A percentile compares a stretch with the other conserved stretches of the same genome.
Evolutionary conservation across 1,140 invertebrate genomes (phyloP).

Genomic region (Drosophila pectinifera): DNA sequence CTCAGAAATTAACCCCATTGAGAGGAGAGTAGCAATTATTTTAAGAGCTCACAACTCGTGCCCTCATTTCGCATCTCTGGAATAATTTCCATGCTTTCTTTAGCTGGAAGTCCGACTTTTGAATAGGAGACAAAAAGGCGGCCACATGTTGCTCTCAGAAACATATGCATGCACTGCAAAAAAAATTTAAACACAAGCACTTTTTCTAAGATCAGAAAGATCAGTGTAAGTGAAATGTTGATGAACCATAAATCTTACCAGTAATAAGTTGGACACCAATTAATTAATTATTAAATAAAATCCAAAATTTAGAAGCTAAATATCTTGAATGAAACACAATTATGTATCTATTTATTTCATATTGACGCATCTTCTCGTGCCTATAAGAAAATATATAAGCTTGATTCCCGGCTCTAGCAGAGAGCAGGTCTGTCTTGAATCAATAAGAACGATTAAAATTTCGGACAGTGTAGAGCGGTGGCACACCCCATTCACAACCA

Average conservation of each 20-base stretch:
- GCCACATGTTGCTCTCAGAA: slow-evolving; percentile 39
- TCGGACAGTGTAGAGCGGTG: slow-evolving; percentile 12
- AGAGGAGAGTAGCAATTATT: slow-evolving; percentile 11
- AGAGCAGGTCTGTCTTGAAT: background rate
- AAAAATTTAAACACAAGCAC: too few species aligned
- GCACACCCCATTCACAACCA: slow-evolving; percentile 46
- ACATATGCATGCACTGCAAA: slow-evolving; percentile 14
- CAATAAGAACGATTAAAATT: background rate
- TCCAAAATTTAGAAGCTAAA: too few species aligned
- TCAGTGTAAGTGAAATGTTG: background rate
- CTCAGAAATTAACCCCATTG: slow-evolving; percentile 43
- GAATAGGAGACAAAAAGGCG: slow-evolving; percentile 22
- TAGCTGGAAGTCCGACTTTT: slow-evolving; percentile 14
- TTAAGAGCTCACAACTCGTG: slow-evolving; percentile 39
- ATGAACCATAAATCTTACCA: background rate
- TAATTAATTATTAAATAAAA: too few species aligned
- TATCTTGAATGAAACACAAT: too few species aligned
- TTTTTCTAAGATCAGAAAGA: too few species aligned
- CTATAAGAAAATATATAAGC: too few species aligned
- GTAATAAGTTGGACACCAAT: background rate
- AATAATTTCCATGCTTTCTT: slow-evolving; percentile 51
- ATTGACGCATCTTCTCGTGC: too few species aligned
- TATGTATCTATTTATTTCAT: too few species aligned
- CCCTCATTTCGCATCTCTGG: slow-evolving; percentile 42
- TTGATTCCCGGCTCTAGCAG: background rate